Conservation (phyloP, 2,888 invertebrate genomes). For the Isoperla grammatica region DNA sequence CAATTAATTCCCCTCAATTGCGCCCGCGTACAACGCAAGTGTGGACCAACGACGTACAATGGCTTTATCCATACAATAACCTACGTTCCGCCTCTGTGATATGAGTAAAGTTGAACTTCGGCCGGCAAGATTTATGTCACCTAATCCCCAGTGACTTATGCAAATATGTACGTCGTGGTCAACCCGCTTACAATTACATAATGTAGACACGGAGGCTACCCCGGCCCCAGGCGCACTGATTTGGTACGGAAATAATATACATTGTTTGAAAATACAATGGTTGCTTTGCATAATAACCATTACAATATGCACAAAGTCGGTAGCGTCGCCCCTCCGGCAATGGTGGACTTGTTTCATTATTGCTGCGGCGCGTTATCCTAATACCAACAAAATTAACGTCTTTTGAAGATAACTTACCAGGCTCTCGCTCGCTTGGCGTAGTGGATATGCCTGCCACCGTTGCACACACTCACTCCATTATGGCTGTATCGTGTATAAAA, state of each 20-base stretch:
- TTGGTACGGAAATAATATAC: conserved; percentile 2
- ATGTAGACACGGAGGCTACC: conserved; percentile 3
- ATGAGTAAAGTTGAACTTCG: too few species aligned
- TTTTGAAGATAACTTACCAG: neutral
- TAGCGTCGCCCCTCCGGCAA: neutral
- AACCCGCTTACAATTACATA: conserved; percentile 8
- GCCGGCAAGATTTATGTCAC: conserved; percentile 11
- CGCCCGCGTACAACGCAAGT: too few species aligned
- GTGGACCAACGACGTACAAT: too few species aligned
- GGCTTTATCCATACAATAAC: too few species aligned
- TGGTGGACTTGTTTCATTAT: neutral
- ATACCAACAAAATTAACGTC: conserved; percentile 8
- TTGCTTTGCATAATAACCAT: conserved; percentile 14
- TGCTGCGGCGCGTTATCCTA: neutral
- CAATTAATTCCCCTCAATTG: too few species aligned
- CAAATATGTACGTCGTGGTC: conserved; percentile 9
- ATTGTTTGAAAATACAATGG: conserved; percentile 8
- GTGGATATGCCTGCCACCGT: neutral
- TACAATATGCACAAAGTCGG: conserved; percentile 11
- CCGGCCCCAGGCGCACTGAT: neutral
- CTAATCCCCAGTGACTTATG: conserved; percentile 9
- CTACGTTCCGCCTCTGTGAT: neutral
- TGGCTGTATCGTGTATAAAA: neutral
- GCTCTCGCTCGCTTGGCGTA: neutral
- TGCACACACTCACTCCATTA: neutral